Evolutionary conservation across 37 sponge, comb jelly and placozoan genomes (phyloP), one percentile per base, ranked within the genome.

Genomic region (Bolinopsis microptera): DNA sequence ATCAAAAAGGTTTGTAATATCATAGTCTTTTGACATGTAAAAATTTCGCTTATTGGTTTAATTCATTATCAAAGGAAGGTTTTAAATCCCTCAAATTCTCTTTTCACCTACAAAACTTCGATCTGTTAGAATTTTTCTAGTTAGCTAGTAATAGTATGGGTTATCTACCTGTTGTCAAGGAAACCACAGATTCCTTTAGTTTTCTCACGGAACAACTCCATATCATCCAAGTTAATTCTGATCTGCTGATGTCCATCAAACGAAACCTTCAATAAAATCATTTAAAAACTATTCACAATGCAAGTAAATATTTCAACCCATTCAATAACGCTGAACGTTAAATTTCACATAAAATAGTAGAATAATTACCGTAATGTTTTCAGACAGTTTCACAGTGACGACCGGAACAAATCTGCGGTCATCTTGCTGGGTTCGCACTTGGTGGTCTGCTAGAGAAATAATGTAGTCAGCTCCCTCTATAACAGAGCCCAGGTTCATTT

Each of bases 201-300:
- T 39, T 39, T 86, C 26, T 86, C 61, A 24, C 27, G 23, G 90
- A 86, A 41, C 18, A n/a, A 33, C 16, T 86, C 90, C 1, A 41
- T 26, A 26, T 86, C 61, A 1, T 36, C 61, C 13, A 48, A 48
- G 25, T 41, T 3, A 16, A 86, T 5, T 27, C 41, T 9, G 27
- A 86, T 86, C 26, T 86, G 90, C 90, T 86, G 90, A 26, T 39
- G 61, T 24, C 90, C 90, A n/a, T 86, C 90, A 86, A 33, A 86
- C 1, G 61, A 23, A 3, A 86, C 90, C 90, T 86, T 28, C 5
- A 72, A 21, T 72, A n/a, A n/a, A n/a, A n/a, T n/a, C n/a, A n/a
- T 22, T 67, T 22, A 67, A 22, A 67, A 22, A 21, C 21, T 67
- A 67, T 13, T n/a, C n/a, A n/a, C n/a, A n/a, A n/a, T n/a, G n/a